Evolutionary conservation across 1,140 invertebrate species (phyloP).

Genomic region (Nymphalis io): DNA sequence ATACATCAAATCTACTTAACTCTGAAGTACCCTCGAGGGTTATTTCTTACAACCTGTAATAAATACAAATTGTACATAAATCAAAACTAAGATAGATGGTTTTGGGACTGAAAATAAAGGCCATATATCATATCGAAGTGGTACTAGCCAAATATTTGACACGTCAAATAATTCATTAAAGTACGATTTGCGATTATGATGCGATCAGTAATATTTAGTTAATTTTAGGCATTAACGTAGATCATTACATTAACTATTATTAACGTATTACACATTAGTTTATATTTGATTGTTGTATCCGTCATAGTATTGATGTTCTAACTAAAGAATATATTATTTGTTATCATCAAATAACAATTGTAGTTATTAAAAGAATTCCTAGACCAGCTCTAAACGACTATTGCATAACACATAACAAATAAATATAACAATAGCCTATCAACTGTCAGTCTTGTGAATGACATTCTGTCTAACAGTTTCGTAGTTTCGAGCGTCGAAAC

Average conservation of each 20-base stretch:
- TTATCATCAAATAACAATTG: conserved; percentile 29
- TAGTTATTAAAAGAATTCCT: conserved; percentile 31
- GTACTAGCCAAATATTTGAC: conserved; percentile 42
- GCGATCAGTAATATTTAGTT: not conserved
- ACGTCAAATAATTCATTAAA: conserved; percentile 43
- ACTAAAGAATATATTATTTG: conserved; percentile 14
- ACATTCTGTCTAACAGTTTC: conserved; percentile 6
- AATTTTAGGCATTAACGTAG: not conserved
- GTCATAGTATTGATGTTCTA: not conserved
- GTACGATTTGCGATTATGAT: conserved; percentile 8
- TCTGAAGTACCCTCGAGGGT: conserved; percentile 3
- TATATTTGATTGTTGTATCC: no score
- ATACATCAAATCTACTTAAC: not conserved
- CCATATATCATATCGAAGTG: conserved; percentile 35
- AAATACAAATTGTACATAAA: conserved; percentile 24
- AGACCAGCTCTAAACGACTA: conserved; percentile 25
- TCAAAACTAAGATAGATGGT: conserved; percentile 30
- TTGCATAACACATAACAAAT: conserved; percentile 21
- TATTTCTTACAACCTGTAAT: conserved; percentile 12
- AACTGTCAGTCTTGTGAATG: conserved; percentile 18
- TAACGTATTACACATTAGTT: no score
- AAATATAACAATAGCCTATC: conserved; percentile 28
- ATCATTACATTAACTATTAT: no score
- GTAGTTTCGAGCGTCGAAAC: conserved; percentile 29
- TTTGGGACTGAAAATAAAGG: conserved; percentile 46